These are phyloP conservation scores for Macaca mulatta DNA, from an alignment of 2,113 vertebrate species.

Conservation along the genomic window DNA sequence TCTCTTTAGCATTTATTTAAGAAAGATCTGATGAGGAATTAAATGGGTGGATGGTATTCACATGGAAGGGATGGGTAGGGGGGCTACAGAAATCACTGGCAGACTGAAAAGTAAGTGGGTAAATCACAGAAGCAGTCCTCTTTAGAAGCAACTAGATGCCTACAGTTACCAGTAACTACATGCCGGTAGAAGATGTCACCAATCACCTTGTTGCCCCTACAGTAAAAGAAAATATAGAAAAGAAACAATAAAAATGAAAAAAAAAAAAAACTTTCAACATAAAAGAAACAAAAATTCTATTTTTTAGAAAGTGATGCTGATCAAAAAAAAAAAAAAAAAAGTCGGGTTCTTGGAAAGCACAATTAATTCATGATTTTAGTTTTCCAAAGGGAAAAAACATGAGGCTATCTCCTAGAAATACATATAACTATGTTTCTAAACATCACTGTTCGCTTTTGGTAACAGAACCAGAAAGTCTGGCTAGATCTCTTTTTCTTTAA, in stretches of 20 bases:
- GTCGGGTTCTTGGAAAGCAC: not conserved
- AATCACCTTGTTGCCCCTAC: not conserved
- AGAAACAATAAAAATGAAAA: not conserved
- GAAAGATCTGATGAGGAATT: not conserved
- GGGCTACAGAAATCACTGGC: not conserved
- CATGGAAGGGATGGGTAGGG: not conserved
- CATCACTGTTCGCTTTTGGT: slow-evolving; percentile 24
- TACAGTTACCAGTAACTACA: not conserved
- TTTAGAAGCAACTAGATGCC: not conserved
- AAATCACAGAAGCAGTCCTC: not conserved
- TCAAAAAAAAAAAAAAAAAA: not conserved
- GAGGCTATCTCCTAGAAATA: slow-evolving; percentile 29
- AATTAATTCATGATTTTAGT: slow-evolving; percentile 41
- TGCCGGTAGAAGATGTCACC: not conserved
- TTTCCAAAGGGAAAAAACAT: not conserved
- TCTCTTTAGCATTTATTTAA: not conserved
- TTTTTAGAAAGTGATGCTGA: slow-evolving; percentile 19
- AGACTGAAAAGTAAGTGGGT: not conserved
- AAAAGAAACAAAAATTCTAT: not conserved
- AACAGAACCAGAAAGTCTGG: slow-evolving; percentile 26
- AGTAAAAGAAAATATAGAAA: not conserved
- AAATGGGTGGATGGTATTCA: not conserved
- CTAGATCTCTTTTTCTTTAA: slow-evolving; percentile 44
- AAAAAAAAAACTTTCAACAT: not conserved
- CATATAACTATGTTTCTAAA: slow-evolving; percentile 23